Base-by-base conservation (phyloP, 2,113 vertebrate species). In the Takifugu bimaculatus region DNA sequence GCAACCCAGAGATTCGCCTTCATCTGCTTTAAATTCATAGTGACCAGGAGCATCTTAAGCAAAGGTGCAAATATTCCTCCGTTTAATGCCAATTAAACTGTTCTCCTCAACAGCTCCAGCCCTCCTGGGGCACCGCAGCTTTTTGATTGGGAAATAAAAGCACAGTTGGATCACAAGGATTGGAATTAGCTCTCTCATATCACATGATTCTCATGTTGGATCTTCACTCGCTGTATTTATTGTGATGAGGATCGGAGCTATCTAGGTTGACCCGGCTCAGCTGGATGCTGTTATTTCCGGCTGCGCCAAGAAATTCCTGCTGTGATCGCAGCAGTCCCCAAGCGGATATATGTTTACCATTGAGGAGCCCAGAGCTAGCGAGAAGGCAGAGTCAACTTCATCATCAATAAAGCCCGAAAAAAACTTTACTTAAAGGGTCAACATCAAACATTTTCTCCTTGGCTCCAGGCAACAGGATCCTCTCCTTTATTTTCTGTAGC, bases 311-410 rank as follows among this genome's bases (percentile, higher is more conserved):
- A 39, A 55, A 26, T 3, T 3, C 50, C 42, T 43, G 29, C 56
- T 50, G 28, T 55, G 63, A 79, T 79, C 48, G 42, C 60, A 57
- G 60, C 68, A 0, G 10, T 48, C 14, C 50, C 49, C 11, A n/a
- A 66, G 61, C 45, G 50, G 20, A 28, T 43, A 13, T 32, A 43
- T 39, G 35, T 39, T 39, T 39, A 39, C 7, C 35, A 39, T 39
- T 39, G 35, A 39, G 35, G 11, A 39, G 35, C 35, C 35, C 35
- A 39, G 35, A 39, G 35, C 35, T 39, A 39, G 7, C 11, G 35
- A 13, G 13, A 39, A 63, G 56, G 6, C 48, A 26, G 47, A 39
- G 29, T 70, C 39, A 1, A 5, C 51, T 57, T 20, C 50, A 35
- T 50, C 52, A 32, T 39, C 45, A n/a, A 5, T 14, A 14, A 52